Evolutionary conservation across 2,888 invertebrate species (phyloP).

Genomic region (Tachina fera): DNA sequence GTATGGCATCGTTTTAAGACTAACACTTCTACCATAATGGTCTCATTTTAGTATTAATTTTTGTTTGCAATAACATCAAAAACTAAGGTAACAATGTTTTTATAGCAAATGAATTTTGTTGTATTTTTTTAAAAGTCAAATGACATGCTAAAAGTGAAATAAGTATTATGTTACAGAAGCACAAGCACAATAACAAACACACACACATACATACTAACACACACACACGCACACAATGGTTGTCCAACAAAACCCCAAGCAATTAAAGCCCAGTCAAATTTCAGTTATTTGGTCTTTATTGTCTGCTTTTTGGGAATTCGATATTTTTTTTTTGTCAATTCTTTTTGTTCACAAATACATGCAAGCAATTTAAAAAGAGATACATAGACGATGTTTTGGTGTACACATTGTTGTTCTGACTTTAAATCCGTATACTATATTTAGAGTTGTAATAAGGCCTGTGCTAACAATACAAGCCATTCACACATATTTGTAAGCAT

Average conservation of each 20-base stretch:
- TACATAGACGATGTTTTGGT: neutral
- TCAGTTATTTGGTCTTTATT: slow-evolving; percentile 70
- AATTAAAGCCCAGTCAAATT: slow-evolving; percentile 72
- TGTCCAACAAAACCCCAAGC: slow-evolving; percentile 67
- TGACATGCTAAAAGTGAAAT: neutral
- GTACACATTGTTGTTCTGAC: neutral
- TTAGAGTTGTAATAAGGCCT: neutral
- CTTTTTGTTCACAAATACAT: neutral
- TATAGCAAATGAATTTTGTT: slow-evolving; percentile 9
- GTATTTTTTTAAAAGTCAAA: neutral
- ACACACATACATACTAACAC: no score
- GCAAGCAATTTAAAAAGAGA: slow-evolving; percentile 26
- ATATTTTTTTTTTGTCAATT: slow-evolving; percentile 26
- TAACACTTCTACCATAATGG: neutral
- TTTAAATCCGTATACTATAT: neutral
- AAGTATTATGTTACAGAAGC: neutral
- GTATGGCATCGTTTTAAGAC: neutral
- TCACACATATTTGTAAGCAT: neutral
- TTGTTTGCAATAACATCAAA: neutral
- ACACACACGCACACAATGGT: slow-evolving; percentile 33
- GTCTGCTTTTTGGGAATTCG: slow-evolving; percentile 63
- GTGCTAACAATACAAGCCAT: neutral
- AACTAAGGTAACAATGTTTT: slow-evolving; percentile 30
- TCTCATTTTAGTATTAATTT: neutral
- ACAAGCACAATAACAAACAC: no score